Conservation (phyloP, 2,888 invertebrate species). For the Cremastobaeus sp. region DNA sequence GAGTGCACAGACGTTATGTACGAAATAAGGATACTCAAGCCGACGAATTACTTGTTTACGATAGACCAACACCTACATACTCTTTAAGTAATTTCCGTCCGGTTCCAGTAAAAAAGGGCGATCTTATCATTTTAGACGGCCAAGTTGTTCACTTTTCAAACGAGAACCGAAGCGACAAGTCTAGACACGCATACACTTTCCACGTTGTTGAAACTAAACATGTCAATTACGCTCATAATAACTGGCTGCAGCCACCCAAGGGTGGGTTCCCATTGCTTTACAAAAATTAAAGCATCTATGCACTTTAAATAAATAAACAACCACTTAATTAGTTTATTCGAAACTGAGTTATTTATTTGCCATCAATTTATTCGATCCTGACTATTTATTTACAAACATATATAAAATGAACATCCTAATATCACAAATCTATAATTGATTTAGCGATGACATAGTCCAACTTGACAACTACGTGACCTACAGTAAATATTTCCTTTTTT, state of each 20-base stretch:
- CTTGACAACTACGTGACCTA: too few species aligned
- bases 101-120: constrained; percentile 91
- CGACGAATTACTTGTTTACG: constrained; percentile 82
- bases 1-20: constrained; percentile 85
- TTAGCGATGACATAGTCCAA: too few species aligned
- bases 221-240: constrained; percentile 87
- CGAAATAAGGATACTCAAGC: constrained; percentile 84
- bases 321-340: too few species aligned
- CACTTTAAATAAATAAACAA: background rate
- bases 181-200: constrained; percentile 97
- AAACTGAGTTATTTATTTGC: too few species aligned
- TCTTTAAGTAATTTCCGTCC: constrained; percentile 87
- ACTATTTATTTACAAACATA: too few species aligned
- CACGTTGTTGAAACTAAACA: constrained; percentile 91
- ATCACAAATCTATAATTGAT: too few species aligned
- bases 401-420: too few species aligned
- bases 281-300: constrained; percentile 52
- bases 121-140: constrained; percentile 93
- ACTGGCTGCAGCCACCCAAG: constrained; percentile 91
- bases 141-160: constrained; percentile 96
- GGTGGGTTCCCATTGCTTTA: constrained; percentile 86
- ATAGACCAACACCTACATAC: constrained; percentile 84
- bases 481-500: too few species aligned
- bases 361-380: too few species aligned
- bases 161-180: constrained; percentile 87